phyloP scores from a whole-genome alignment of 2,797 vertebrate genomes.

The Etheostoma nigrum region DNA sequence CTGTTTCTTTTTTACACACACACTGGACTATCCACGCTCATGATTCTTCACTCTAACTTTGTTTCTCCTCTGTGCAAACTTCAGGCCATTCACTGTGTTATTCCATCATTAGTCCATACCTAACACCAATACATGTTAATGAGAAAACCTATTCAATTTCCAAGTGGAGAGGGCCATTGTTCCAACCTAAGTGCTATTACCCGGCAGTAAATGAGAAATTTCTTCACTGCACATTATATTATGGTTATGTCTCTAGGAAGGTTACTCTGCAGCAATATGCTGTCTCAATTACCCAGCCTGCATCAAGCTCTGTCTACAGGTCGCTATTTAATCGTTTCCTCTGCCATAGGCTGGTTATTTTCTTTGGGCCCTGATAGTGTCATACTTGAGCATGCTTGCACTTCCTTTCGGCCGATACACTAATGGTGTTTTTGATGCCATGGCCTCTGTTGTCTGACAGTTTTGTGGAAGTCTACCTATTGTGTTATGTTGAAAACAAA shows the following conservation, averaged over 20 bases:
- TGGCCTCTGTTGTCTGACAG: constrained; percentile 32
- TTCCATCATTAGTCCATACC: constrained; percentile 45
- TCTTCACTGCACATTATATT: constrained; percentile 65
- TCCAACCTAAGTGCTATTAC: constrained; percentile 72
- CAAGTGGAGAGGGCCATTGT: constrained; percentile 61
- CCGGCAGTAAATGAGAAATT: constrained; percentile 64
- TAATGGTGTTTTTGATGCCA: constrained; percentile 58
- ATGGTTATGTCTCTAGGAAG: constrained; percentile 68
- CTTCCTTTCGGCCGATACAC: constrained; percentile 47
- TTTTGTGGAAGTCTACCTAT: constrained; percentile 39
- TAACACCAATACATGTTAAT: constrained; percentile 70
- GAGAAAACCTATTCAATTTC: constrained; percentile 65
- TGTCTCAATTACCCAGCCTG: constrained; percentile 66
- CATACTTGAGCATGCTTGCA: constrained; percentile 41
- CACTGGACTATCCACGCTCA: neutral
- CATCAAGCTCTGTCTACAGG: constrained; percentile 66
- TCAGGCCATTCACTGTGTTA: constrained; percentile 30
- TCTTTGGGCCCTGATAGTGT: constrained; percentile 53
- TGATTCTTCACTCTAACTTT: constrained; percentile 29
- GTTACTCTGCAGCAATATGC: constrained; percentile 66
- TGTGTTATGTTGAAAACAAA: constrained; percentile 52
- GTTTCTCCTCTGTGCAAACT: constrained; percentile 38
- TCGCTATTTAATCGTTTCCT: constrained; percentile 66
- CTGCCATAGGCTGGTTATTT: constrained; percentile 69
- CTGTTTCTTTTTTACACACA: constrained; percentile 11